Base-by-base conservation (phyloP, 1,140 invertebrate genomes). In the Aphelenchoides besseyi region DNA sequence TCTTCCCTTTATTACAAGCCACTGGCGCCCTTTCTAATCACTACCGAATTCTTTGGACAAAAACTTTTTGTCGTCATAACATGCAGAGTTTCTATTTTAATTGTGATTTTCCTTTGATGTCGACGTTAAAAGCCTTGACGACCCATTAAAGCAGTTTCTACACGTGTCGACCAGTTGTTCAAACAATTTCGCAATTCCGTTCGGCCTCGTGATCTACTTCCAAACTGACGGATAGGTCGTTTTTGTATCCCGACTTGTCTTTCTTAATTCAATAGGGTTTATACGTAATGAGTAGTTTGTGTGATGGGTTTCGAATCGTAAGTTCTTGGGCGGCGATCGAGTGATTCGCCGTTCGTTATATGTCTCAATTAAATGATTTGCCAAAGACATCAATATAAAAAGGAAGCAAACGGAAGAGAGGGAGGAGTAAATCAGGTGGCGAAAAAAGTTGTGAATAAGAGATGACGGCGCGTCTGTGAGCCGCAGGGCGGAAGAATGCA, bases 391-490 rank as follows among this genome's bases (percentile, higher is more conserved):
- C 12, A 23, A 23, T 48, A 48, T 23, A 48, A 48, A 23, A 48
- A 12, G 41, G 12, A 23, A 48, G 23, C 41, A 48, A 48, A 48
- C 41, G 41, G 41, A 48, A 48, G 41, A 48, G 41, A 23, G 41
- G 41, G 41, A 48, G 41, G 41, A 48, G 41, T 48, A 48, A 48
- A 48, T 48, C 41, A 48, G 41, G 41, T 23, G 41, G 41, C 41
- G 41, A 23, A 48, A 48, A 23, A 23, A 23, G 12, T 12, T 12
- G 41, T 48, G 41, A n/a, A n/a, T n/a, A n/a, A n/a, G n/a, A 48
- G 41, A 48, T 23, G 41, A 23, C 41, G 41, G 41, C 41, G 41
- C 41, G 41, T 48, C 12, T 48, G 41, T 48, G 41, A 48, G 41
- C 41, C 41, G 12, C 41, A 23, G 41, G 41, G 41, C 23, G 41